Percentiles rank a stretch among this genome's conserved stretches.
Conservation (phyloP, 2,888 invertebrate species). For the Antheraea yamamai region DNA sequence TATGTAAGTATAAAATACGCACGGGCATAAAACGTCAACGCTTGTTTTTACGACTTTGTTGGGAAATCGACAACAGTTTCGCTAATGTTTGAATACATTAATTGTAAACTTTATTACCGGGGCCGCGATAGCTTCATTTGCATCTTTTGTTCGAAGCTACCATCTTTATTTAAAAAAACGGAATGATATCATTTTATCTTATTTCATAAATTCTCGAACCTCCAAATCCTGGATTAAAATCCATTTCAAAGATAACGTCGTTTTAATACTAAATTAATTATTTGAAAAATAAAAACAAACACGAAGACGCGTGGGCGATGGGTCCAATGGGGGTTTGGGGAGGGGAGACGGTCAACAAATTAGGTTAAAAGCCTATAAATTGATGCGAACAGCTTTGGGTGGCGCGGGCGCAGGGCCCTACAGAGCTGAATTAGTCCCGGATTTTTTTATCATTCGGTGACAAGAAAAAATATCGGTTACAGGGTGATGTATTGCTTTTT, state of each 20-base stretch:
- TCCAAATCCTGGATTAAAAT: slow-evolving; percentile 57
- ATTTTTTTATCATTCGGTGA: slow-evolving; percentile 74
- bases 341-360: slow-evolving; percentile 65
- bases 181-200: slow-evolving; percentile 51
- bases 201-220: slow-evolving; percentile 52
- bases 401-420: slow-evolving; percentile 67
- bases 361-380: slow-evolving; percentile 81
- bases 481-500: slow-evolving; percentile 48
- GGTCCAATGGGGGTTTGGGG: slow-evolving; percentile 33
- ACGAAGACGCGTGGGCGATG: slow-evolving; percentile 55
- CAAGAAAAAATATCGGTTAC: slow-evolving; percentile 67
- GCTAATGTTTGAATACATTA: slow-evolving; percentile 72
- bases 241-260: slow-evolving; percentile 53
- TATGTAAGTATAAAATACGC: slow-evolving; percentile 52
- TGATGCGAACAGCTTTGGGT: slow-evolving; percentile 76
- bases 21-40: slow-evolving; percentile 65
- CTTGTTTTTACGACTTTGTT: slow-evolving; percentile 62
- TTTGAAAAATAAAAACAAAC: slow-evolving; percentile 50
- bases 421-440: slow-evolving; percentile 75
- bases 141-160: slow-evolving; percentile 50
- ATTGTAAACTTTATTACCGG: slow-evolving; percentile 67
- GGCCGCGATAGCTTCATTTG: slow-evolving; percentile 70
- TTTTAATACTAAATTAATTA: slow-evolving; percentile 61
- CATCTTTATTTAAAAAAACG: slow-evolving; percentile 45
- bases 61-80: slow-evolving; percentile 63